A percentile compares a stretch with the other conserved stretches of the same genome.
These are phyloP conservation scores for Bathynomus jamesi DNA, from an alignment of 1,140 invertebrate genomes.

Conservation along the genomic window DNA sequence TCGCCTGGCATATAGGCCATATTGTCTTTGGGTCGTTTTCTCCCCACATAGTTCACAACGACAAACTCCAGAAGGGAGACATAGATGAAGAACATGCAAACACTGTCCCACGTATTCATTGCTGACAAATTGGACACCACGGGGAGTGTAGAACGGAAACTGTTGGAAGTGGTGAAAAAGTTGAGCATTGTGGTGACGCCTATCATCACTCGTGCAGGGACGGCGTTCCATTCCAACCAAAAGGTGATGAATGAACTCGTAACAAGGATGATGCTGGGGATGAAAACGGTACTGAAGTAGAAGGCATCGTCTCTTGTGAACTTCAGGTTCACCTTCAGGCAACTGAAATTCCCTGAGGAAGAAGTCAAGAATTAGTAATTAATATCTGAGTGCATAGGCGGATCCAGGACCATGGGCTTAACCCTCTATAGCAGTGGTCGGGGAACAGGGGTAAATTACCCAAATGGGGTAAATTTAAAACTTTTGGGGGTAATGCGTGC, in stretches of 20 bases:
- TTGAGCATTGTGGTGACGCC: slow-evolving; percentile 93
- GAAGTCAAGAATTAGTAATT: not conserved
- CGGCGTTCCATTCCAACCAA: slow-evolving; percentile 93
- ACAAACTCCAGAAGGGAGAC: slow-evolving; percentile 87
- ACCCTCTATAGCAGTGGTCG: too few relatives aligned
- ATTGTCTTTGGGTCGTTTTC: slow-evolving; percentile 59
- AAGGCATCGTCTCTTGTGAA: slow-evolving; percentile 72
- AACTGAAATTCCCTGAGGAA: slow-evolving; percentile 82
- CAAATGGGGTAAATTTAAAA: too few relatives aligned
- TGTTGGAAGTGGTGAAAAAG: slow-evolving; percentile 77
- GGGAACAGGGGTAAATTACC: too few relatives aligned
- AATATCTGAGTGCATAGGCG: too few relatives aligned
- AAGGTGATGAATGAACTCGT: slow-evolving; percentile 90
- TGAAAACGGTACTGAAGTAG: slow-evolving; percentile 93
- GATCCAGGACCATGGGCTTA: too few relatives aligned
- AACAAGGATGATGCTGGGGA: slow-evolving; percentile 88
- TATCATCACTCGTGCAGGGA: slow-evolving; percentile 70
- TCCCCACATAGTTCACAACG: slow-evolving; percentile 86
- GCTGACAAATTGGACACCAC: slow-evolving; percentile 87
- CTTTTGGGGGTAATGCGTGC: too few relatives aligned
- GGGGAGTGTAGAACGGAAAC: slow-evolving; percentile 60
- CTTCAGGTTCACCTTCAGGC: slow-evolving; percentile 78
- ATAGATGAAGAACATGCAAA: slow-evolving; percentile 94
- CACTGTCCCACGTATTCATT: slow-evolving; percentile 93
- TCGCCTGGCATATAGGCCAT: slow-evolving; percentile 79